Percentiles rank a stretch among this genome's conserved stretches.
Evolutionary conservation across 1,140 invertebrate species (phyloP).

Genomic region (Listronotus oregonensis): DNA sequence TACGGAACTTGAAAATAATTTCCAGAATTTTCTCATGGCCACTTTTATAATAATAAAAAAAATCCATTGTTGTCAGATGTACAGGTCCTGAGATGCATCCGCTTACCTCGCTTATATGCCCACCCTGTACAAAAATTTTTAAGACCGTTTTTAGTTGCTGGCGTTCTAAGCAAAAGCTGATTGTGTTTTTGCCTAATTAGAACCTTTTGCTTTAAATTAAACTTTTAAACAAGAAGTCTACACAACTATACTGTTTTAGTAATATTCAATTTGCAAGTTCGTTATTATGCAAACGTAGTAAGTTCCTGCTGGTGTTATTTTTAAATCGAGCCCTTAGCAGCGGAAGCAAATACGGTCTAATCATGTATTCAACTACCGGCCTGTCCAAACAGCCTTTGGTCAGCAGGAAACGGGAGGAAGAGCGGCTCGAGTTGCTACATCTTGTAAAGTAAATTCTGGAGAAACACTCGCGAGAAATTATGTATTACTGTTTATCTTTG

Average conservation of each 20-base stretch:
- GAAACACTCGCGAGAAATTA: conserved; percentile 18
- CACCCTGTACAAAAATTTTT: no score
- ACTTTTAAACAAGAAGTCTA: no score
- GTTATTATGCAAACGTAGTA: conserved; percentile 10
- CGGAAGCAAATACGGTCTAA: conserved; percentile 35
- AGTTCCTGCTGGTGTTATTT: conserved; percentile 24
- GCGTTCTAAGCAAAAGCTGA: no score
- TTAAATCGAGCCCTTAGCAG: conserved; percentile 15
- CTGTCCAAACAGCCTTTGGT: conserved; percentile 49
- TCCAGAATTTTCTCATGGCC: no score
- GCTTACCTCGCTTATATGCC: no score
- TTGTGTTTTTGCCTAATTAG: no score
- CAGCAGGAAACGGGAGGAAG: conserved; percentile 35
- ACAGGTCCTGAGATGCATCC: no score
- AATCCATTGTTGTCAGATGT: no score
- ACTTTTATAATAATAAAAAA: no score
- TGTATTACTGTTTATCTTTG: conserved; percentile 22
- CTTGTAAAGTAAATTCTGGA: conserved; percentile 19
- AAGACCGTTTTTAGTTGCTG: no score
- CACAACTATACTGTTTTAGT: background rate
- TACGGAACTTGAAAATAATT: no score
- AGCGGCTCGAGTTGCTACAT: conserved; percentile 14
- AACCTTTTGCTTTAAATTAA: no score
- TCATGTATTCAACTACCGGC: conserved; percentile 45
- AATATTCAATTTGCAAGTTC: conserved; percentile 8